phyloP scores from a whole-genome alignment of 2,888 invertebrate species.

The Dynastes tityus region DNA sequence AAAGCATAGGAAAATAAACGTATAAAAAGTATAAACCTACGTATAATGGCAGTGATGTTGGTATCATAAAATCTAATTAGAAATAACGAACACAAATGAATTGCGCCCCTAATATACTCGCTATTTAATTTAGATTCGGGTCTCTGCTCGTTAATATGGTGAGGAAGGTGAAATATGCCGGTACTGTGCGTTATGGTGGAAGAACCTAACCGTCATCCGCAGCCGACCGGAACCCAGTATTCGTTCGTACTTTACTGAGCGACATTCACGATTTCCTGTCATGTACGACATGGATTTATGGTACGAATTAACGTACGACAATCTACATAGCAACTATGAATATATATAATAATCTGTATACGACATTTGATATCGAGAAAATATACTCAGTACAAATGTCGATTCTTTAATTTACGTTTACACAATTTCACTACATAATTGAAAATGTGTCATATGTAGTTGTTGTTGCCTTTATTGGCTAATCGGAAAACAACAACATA shows the following conservation, averaged over 20 bases:
- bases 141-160: slow-evolving; percentile 1
- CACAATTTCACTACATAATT: no score
- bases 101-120: slow-evolving; percentile 23
- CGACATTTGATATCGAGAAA: no score
- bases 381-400: no score
- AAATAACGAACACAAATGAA: slow-evolving; percentile 13
- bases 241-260: slow-evolving; percentile 62
- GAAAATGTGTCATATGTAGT: no score
- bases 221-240: slow-evolving; percentile 58
- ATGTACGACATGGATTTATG: not conserved
- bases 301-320: not conserved
- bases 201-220: slow-evolving; percentile 64
- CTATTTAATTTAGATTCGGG: slow-evolving; percentile 13
- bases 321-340: not conserved
- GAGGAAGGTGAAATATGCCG: slow-evolving; percentile 39
- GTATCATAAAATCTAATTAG: slow-evolving; percentile 29
- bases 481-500: no score
- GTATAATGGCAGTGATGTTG: not conserved
- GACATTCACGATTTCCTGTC: slow-evolving; percentile 54
- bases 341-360: no score
- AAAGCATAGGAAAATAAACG: no score
- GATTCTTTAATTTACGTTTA: no score
- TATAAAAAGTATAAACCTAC: no score
- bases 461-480: no score
- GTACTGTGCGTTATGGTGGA: slow-evolving; percentile 62